Conservation (phyloP, 2,888 invertebrate species). For the Drosophila putrida region DNA sequence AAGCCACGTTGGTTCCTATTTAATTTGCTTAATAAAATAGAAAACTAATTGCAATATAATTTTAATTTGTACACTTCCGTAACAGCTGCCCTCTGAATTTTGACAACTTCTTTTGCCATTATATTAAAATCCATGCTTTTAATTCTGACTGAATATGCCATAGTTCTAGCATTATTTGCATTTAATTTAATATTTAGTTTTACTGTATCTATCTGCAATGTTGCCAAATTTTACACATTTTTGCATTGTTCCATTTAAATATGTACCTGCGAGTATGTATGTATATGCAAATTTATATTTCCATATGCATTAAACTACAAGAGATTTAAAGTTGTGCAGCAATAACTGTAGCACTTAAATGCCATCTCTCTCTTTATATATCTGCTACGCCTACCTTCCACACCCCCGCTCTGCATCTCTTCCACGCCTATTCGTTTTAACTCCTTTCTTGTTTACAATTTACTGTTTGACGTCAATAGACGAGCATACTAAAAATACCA, state of each 20-base stretch:
- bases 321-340: constrained; percentile 1
- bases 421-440: constrained; percentile 6
- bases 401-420: constrained; percentile 7
- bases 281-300: neutral
- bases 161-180: neutral
- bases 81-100: neutral
- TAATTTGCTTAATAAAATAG: neutral
- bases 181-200: neutral
- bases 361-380: constrained; percentile 3
- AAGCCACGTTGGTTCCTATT: neutral
- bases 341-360: constrained; percentile 14
- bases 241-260: constrained; percentile 7
- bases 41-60: neutral
- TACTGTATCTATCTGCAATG: neutral
- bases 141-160: neutral
- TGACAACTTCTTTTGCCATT: neutral
- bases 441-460: constrained; percentile 36
- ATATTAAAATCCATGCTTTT: neutral
- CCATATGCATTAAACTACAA: neutral
- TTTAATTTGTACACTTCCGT: neutral
- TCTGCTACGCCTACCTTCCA: neutral
- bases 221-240: constrained; percentile 26
- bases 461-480: constrained; percentile 33
- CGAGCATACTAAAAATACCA: constrained; percentile 9
- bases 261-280: neutral